Conservation (phyloP, 2,888 invertebrate genomes). For the Globia sparganii region DNA sequence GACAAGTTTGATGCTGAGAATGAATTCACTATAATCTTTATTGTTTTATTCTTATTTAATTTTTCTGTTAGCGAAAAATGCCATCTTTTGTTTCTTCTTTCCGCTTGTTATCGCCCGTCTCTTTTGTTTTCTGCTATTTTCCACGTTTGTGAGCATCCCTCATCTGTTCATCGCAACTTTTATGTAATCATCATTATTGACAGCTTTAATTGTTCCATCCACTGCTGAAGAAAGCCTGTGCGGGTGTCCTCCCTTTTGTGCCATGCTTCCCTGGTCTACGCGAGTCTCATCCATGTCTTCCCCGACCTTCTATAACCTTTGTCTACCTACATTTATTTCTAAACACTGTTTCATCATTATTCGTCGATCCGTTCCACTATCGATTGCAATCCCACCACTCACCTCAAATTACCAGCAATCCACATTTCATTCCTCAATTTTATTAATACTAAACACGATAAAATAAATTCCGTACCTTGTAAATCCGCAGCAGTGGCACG, state of each 20-base stretch:
- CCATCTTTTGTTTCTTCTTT: neutral
- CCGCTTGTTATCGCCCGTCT: neutral
- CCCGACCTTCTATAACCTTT: no score
- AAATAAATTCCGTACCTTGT: conserved; percentile 56
- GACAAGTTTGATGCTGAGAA: neutral
- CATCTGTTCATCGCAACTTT: neutral
- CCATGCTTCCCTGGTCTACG: neutral
- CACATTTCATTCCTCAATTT: conserved; percentile 59
- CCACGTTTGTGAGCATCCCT: accelerated
- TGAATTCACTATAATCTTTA: neutral
- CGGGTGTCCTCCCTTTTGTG: neutral
- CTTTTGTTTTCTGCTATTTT: neutral
- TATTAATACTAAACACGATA: conserved; percentile 63
- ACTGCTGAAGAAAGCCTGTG: neutral
- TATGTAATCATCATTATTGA: neutral
- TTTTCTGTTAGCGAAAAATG: neutral
- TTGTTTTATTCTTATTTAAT: neutral
- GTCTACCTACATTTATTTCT: neutral
- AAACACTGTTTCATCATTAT: conserved; percentile 4
- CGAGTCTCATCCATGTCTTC: no score
- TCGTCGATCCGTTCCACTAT: conserved; percentile 28
- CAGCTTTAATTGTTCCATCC: neutral
- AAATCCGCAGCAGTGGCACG: conserved; percentile 46
- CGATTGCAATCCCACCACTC: conserved; percentile 33
- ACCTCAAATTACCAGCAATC: conserved; percentile 46